Base-by-base conservation (phyloP, 1,140 invertebrate species). In the Cyphomyrmex costatus region DNA sequence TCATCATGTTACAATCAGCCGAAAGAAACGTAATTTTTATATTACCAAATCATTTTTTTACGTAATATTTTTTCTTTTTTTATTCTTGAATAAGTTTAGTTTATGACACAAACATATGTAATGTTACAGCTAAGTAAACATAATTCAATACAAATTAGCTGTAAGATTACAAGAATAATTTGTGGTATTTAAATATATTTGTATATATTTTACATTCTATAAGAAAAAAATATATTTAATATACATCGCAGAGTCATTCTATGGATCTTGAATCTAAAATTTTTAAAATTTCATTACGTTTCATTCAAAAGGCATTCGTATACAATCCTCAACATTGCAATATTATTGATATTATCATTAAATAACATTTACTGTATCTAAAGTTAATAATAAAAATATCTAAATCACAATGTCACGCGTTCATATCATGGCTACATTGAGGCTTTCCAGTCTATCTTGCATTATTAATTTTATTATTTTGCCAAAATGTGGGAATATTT, bases 281-380 rank as follows among this genome's bases (percentile, higher is more conserved):
- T 71, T 74, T 71, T 56, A 14, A 21, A 86, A 71, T 42, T 90
- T 76, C 88, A 91, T 91, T 89, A 91, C 86, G 86, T 90, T 92
- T 91, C 88, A 82, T 88, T 90, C 80, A 65, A 82, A 88, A 91
- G 83, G 80, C 89, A 89, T 85, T 89, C 87, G 84, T 88, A 91
- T 89, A 80, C 83, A 85, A 82, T 87, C 65, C 73, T 88, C 86
- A 92, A 93, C 91, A 87, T 84, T 91, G 90, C 74, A 91, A 93
- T 89, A 92, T 93, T 90, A 91, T 90, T 71, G 71, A 92, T 88
- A 93, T 93, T 91, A 92, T 83, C 66, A 92, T 93, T 93, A 93
- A 93, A 94, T 94, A 94, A 94, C 92, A 93, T 92, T 93, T 90
- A 92, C 87, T 89, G 88, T 92, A 92, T 88, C 89, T 93, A 94